A percentile compares a stretch with the other conserved stretches of the same genome.
These are phyloP conservation scores for Prolemur simus DNA, from an alignment of 2,113 vertebrate species.

Conservation along the genomic window DNA sequence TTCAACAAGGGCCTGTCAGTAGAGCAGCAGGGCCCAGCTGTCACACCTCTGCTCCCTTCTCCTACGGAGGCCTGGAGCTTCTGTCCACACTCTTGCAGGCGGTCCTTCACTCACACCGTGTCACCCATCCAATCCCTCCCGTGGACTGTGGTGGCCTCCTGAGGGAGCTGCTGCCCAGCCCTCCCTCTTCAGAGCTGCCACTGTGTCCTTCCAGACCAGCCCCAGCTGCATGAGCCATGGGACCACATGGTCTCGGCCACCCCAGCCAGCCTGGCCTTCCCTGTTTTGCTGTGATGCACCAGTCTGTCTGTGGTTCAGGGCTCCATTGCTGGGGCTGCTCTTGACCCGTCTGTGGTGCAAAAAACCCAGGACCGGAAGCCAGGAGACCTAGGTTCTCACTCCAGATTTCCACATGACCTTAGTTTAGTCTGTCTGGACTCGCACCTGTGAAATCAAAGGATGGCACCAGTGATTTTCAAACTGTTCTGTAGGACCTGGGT, in stretches of 20 bases:
- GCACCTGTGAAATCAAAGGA: not conserved
- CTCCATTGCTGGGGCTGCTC: not conserved
- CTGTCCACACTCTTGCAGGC: not conserved
- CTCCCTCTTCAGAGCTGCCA: not conserved
- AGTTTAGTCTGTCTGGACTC: not conserved
- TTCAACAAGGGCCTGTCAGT: slow-evolving; percentile 39
- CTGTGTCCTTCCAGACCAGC: not conserved
- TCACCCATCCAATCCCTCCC: not conserved
- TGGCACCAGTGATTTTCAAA: not conserved
- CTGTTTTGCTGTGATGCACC: not conserved
- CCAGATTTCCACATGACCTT: not conserved
- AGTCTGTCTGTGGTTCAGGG: not conserved
- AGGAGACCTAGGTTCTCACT: not conserved
- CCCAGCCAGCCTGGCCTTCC: not conserved
- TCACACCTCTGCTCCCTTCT: slow-evolving; percentile 28
- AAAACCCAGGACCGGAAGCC: not conserved
- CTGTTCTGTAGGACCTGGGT: not conserved
- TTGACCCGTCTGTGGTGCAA: not conserved
- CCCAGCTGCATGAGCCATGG: not conserved
- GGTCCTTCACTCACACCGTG: not conserved
- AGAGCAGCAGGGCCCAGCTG: slow-evolving; percentile 49
- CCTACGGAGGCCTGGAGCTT: not conserved
- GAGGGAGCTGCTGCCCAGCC: not conserved
- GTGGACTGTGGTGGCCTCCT: not conserved
- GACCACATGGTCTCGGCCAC: not conserved